Conservation (phyloP, 2,888 invertebrate species). For the Unio delphinus region DNA sequence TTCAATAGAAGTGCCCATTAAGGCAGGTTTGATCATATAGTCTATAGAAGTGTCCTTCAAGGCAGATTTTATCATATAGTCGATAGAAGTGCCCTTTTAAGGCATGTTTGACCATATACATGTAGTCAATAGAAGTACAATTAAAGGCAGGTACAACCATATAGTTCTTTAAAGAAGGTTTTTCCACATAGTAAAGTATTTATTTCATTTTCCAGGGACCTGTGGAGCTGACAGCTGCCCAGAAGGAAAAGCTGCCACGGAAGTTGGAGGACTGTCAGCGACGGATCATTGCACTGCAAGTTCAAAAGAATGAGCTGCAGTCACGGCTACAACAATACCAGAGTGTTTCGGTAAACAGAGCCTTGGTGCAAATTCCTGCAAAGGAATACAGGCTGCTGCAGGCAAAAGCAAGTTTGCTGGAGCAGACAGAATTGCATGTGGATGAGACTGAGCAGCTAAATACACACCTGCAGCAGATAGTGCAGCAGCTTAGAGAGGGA, state of each 20-base stretch:
- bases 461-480: slow-evolving; percentile 50
- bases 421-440: slow-evolving; percentile 51
- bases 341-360: slow-evolving; percentile 23
- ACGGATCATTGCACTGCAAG: slow-evolving; percentile 51
- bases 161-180: too few relatives aligned
- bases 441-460: slow-evolving; percentile 49
- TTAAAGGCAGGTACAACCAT: too few relatives aligned
- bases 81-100: too few relatives aligned
- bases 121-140: too few relatives aligned
- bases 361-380: slow-evolving; percentile 34
- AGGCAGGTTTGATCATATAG: too few relatives aligned
- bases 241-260: slow-evolving; percentile 38
- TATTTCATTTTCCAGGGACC: slow-evolving; percentile 17
- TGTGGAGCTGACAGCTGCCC: slow-evolving; percentile 12
- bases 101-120: too few relatives aligned
- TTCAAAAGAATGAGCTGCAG: slow-evolving; percentile 47
- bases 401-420: slow-evolving; percentile 37
- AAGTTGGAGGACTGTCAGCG: slow-evolving; percentile 60
- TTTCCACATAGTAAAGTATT: neutral
- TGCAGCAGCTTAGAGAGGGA: slow-evolving; percentile 50
- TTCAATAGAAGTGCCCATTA: too few relatives aligned
- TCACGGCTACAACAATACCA: slow-evolving; percentile 30
- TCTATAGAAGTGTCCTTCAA: too few relatives aligned
- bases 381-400: slow-evolving; percentile 43
- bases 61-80: too few relatives aligned